phyloP scores from a whole-genome alignment of 2,113 vertebrate genomes.

The Noctilio leporinus region DNA sequence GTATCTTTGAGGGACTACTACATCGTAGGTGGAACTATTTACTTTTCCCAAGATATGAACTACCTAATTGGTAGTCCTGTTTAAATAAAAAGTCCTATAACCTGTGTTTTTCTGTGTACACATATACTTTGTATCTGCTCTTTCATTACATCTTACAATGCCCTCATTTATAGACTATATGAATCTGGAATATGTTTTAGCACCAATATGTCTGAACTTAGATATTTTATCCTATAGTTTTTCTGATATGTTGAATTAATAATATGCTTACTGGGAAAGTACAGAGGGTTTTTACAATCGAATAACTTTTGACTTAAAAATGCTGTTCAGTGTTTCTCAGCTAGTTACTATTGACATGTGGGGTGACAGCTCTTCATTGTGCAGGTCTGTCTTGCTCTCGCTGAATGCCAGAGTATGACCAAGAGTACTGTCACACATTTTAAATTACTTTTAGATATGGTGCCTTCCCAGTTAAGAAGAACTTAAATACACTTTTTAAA shows the following conservation, averaged over 20 bases:
- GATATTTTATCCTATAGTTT: background rate
- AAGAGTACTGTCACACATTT: background rate
- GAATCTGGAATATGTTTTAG: background rate
- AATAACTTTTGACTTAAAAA: background rate
- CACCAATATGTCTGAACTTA: background rate
- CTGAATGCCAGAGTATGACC: background rate
- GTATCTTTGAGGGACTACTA: background rate
- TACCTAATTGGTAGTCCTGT: background rate
- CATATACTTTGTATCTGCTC: background rate
- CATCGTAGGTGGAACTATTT: background rate
- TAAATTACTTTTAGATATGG: background rate
- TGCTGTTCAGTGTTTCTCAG: background rate
- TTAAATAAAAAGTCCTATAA: background rate
- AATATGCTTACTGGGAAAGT: background rate
- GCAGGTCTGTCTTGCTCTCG: background rate
- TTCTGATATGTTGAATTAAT: background rate
- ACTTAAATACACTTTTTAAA: background rate
- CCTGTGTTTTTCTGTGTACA: background rate
- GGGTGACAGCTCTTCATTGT: background rate
- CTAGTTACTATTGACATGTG: background rate
- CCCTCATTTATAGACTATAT: background rate
- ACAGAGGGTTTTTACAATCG: background rate
- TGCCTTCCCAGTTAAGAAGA: background rate
- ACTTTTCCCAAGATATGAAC: background rate
- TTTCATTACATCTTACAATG: background rate